Base-by-base conservation (phyloP, 2,888 invertebrate species). In the Catocala nupta region DNA sequence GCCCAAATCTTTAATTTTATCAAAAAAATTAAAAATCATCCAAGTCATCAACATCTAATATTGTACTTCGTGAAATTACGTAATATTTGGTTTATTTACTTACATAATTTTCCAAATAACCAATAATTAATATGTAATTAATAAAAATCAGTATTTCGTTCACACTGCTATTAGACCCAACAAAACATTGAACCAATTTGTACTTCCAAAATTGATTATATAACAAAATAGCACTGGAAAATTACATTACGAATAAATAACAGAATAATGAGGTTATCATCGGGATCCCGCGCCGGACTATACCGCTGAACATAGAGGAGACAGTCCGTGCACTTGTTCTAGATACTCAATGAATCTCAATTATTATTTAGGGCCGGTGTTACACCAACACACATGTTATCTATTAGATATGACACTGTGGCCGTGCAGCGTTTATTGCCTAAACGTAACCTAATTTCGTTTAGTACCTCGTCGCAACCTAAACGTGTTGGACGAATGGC, bases 261-360 rank as follows among this genome's bases (percentile, higher is more conserved):
- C 83, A 79, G 70, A 85, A 81, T 82, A 87, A 85, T 81, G 83
- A 87, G 86, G 88, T 88, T 89, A 89, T 87, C 85, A 73, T 81
- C 34, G n/a, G 34, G 45, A 71, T 80, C 75, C 65, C 72, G 77
- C 69, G 25, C 25, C 25, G 66, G 65, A 74, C 72, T 72, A 74
- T 73, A 78, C 76, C 74, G 77, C 70, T 75, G 77, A 79, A 79
- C 80, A 78, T 68, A 76, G 68, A 66, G 67, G 72, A 77, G 74
- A 77, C 77, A 77, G 78, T 77, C 75, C 73, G 71, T 79, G 78
- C 79, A 83, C 77, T 80, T 84, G 84, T 78, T 81, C 84, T 70
- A 85, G 66, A 78, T 84, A 80, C 72, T 81, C 83, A 82, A 77
- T 83, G 81, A 82, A 78, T 75, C 78, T 78, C 68, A 78, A 79